Conservation (phyloP, 2,113 vertebrate genomes). For the Embiotoca jacksoni region DNA sequence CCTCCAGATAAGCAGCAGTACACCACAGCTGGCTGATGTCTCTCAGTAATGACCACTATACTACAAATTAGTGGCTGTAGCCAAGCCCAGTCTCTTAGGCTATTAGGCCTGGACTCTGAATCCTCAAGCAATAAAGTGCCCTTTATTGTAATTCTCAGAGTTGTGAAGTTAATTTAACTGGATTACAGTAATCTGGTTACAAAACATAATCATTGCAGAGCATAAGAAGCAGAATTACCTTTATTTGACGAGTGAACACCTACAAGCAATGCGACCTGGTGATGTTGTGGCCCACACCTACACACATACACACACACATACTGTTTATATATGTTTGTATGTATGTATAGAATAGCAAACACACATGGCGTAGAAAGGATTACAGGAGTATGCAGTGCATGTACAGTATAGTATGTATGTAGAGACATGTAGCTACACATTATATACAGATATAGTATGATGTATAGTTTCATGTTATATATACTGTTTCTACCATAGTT, state of each 20-base stretch:
- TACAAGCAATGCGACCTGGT: conserved; percentile 19
- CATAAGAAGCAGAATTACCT: conserved; percentile 12
- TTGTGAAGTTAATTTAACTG: conserved; percentile 35
- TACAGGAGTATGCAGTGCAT: neutral
- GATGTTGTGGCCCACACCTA: neutral
- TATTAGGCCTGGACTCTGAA: conserved; percentile 48
- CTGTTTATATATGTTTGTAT: too few species aligned
- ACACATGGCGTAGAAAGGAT: too few species aligned
- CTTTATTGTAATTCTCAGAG: conserved; percentile 27
- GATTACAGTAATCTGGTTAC: conserved; percentile 45
- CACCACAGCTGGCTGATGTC: conserved; percentile 70
- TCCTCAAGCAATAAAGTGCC: conserved; percentile 36
- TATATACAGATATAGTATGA: too few species aligned
- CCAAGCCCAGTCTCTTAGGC: conserved; percentile 57
- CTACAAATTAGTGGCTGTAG: conserved; percentile 64
- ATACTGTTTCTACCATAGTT: neutral
- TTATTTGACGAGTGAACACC: conserved; percentile 13
- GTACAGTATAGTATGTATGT: too few species aligned
- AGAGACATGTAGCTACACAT: too few species aligned
- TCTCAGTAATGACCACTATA: conserved; percentile 67
- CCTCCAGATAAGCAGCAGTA: conserved; percentile 66
- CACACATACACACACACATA: neutral
- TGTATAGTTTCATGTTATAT: too few species aligned
- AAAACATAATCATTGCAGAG: conserved; percentile 27
- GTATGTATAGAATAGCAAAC: neutral